These are phyloP conservation scores for Homarus americanus DNA, from an alignment of 1,140 invertebrate genomes.

Conservation along the genomic window DNA sequence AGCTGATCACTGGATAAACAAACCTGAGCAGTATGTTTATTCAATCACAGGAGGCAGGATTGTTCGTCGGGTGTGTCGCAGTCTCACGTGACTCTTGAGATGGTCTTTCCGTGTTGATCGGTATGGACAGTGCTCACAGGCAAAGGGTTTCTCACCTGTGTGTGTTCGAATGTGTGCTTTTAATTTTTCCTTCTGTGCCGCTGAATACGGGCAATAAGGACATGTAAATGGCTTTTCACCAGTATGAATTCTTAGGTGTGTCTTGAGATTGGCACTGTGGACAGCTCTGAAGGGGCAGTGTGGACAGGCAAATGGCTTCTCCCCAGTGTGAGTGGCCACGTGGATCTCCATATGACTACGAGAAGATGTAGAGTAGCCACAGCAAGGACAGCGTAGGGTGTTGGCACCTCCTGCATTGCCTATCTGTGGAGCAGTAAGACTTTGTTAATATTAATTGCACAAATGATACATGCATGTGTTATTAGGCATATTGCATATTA, in stretches of 20 bases:
- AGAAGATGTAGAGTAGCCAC: constrained; percentile 33
- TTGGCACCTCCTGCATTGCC: neutral
- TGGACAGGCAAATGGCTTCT: constrained; percentile 55
- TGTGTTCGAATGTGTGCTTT: constrained; percentile 53
- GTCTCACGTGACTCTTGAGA: constrained; percentile 51
- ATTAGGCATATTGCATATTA: too few relatives aligned
- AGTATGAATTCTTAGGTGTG: constrained; percentile 44
- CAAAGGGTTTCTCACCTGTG: constrained; percentile 58
- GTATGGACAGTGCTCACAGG: constrained; percentile 53
- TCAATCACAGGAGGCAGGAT: neutral
- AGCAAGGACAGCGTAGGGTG: constrained; percentile 26
- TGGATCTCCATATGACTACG: constrained; percentile 46
- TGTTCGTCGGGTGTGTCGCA: constrained; percentile 28
- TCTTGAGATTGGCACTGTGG: constrained; percentile 53
- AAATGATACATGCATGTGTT: too few relatives aligned
- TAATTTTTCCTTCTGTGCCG: constrained; percentile 55
- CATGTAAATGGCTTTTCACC: constrained; percentile 56
- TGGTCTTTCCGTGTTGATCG: constrained; percentile 54
- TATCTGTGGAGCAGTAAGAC: constrained; percentile 9
- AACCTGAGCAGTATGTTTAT: neutral
- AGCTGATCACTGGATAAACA: too few relatives aligned
- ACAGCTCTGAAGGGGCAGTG: constrained; percentile 56
- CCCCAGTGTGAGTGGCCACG: constrained; percentile 33
- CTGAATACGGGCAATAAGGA: constrained; percentile 55
- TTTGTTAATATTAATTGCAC: too few relatives aligned